These are phyloP conservation scores for Eupithecia centaureata DNA, from an alignment of 2,888 invertebrate species.

Conservation along the genomic window DNA sequence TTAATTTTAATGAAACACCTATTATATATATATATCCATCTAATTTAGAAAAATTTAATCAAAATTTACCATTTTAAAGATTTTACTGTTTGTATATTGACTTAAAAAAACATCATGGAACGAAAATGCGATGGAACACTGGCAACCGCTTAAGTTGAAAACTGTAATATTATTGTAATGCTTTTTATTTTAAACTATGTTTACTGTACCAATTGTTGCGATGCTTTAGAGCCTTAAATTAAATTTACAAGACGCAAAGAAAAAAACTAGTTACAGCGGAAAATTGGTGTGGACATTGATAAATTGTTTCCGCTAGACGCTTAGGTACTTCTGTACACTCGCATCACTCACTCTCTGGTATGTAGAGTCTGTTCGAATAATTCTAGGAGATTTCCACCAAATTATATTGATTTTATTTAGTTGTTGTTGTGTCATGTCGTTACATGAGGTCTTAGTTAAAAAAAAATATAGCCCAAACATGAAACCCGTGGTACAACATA, in stretches of 20 bases:
- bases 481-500: too few relatives aligned
- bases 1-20: too few relatives aligned
- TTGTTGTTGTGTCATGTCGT: too few relatives aligned
- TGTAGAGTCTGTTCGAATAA: neutral
- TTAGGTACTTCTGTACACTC: conserved; percentile 41
- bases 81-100: neutral
- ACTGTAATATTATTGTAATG: neutral
- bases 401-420: neutral
- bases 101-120: neutral
- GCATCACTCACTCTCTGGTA: neutral
- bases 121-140: neutral
- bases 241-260: conserved; percentile 81
- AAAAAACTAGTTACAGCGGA: conserved; percentile 82
- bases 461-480: too few relatives aligned
- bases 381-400: neutral
- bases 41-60: too few relatives aligned
- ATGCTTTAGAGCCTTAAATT: conserved; percentile 64
- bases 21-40: too few relatives aligned
- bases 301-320: conserved; percentile 78
- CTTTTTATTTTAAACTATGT: neutral
- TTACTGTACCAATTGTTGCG: neutral
- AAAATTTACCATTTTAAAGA: too few relatives aligned
- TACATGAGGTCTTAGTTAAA: too few relatives aligned
- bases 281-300: conserved; percentile 83
- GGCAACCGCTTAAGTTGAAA: neutral